Base-by-base conservation (phyloP, 2,888 invertebrate species). In the Ptychoptera contaminata region DNA sequence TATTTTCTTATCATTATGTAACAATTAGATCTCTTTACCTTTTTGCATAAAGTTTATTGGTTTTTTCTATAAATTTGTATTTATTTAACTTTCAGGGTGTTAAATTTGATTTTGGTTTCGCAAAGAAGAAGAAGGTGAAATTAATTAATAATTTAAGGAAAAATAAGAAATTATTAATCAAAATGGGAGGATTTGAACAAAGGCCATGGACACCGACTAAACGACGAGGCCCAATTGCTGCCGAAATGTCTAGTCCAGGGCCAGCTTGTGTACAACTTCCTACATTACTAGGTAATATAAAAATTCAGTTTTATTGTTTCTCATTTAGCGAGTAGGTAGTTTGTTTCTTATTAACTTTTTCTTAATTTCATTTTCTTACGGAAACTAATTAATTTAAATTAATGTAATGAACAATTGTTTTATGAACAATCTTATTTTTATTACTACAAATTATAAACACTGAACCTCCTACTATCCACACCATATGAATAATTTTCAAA, bases 151-250 rank as follows among this genome's bases (percentile, higher is more conserved):
- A 23, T 23, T 23, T 23, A 23, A 23, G 23, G 23, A 34, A 34
- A n/a, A 34, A 34, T n/a, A 40, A 40, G 31, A 42, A 35, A 35
- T 34, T 34, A 35, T 30, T 16, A 35, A 42, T 42, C 16, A 35
- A 45, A 41, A 65, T 65, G 65, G 64, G 61, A 48, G 85, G 83
- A 56, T 75, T 83, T 59, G 79, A 82, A 55, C 90, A 90, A 68
- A 76, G 83, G 63, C 80, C 85, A 50, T 92, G 90, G 90, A 87
- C 84, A 46, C 90, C 90, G 36, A 90, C 90, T 35, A 84, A 84
- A 61, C 74, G 90, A 50, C 75, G 86, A 42, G 90, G 90, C 34
- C 85, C 85, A 15, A 91, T 92, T 48, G 84, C 86, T 39, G 90
- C 91, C 2, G 91, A 91, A 68, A 77, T 76, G 53, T 71, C 74